A percentile compares a stretch with the other conserved stretches of the same genome.
Conservation (phyloP, 2,888 invertebrate species). For the Crioceris asparagi region DNA sequence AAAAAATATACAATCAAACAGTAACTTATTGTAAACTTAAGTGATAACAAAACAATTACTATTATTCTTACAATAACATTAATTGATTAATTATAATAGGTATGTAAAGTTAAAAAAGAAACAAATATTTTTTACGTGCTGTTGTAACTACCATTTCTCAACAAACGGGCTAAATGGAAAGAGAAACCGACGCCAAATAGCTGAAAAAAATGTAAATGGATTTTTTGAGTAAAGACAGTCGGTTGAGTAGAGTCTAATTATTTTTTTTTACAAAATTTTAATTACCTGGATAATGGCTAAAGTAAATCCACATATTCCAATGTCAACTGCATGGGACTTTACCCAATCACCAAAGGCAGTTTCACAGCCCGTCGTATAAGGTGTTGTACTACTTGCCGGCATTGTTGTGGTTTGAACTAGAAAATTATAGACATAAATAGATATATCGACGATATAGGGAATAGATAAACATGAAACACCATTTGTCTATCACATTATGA, state of each 20-base stretch:
- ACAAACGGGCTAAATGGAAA: slow-evolving; percentile 78
- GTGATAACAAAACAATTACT: too few relatives aligned
- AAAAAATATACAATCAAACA: too few relatives aligned
- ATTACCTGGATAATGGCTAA: slow-evolving; percentile 78
- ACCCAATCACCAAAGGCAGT: slow-evolving; percentile 51
- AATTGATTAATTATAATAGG: too few relatives aligned
- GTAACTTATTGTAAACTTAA: too few relatives aligned
- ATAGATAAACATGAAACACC: too few relatives aligned
- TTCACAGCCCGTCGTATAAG: slow-evolving; percentile 54
- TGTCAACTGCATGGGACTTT: slow-evolving; percentile 58
- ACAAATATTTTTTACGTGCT: slow-evolving; percentile 22
- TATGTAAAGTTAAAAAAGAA: too few relatives aligned
- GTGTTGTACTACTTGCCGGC: slow-evolving; percentile 24
- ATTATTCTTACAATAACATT: too few relatives aligned
- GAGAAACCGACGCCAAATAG: slow-evolving; percentile 81
- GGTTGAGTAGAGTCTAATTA: not conserved
- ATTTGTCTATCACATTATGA: too few relatives aligned
- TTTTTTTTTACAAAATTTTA: slow-evolving; percentile 12
- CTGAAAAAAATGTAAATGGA: slow-evolving; percentile 41
- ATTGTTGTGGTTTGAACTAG: not conserved
- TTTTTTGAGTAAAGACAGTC: not conserved
- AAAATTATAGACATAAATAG: too few relatives aligned
- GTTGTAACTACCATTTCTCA: slow-evolving; percentile 27
- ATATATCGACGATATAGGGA: too few relatives aligned
- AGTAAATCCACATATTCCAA: slow-evolving; percentile 73